Percentiles rank a stretch among this genome's conserved stretches.
phyloP scores from a whole-genome alignment of 2,113 vertebrate genomes.

The Lagopus leucura region DNA sequence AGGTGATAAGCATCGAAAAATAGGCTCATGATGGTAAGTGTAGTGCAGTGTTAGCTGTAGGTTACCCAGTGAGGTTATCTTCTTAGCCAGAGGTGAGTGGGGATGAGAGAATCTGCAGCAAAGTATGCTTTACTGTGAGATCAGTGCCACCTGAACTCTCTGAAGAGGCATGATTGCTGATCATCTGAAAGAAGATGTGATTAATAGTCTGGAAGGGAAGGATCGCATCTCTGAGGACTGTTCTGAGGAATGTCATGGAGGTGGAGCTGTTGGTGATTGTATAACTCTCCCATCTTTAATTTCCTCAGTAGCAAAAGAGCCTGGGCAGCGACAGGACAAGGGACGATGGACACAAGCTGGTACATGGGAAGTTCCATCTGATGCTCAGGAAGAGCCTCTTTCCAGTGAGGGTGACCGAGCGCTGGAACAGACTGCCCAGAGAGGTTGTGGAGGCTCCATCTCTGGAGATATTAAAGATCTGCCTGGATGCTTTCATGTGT shows the following conservation, averaged over 20 bases:
- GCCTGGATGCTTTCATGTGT: no score
- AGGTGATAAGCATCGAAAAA: not conserved
- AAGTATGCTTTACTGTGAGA: not conserved
- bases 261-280: not conserved
- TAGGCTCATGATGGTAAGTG: not conserved
- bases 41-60: not conserved
- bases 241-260: not conserved
- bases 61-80: not conserved
- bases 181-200: not conserved
- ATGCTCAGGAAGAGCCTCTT: no score
- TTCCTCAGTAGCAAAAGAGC: not conserved
- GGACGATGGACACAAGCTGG: no score
- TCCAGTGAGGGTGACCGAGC: no score
- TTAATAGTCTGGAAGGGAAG: not conserved
- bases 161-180: not conserved
- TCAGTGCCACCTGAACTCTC: not conserved
- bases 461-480: no score
- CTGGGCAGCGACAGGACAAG: no score
- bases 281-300: not conserved
- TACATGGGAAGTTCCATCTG: no score
- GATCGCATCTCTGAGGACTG: not conserved
- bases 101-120: not conserved
- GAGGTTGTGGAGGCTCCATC: no score
- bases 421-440: no score
- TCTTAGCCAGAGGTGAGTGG: not conserved